Base-by-base conservation (phyloP, 2,888 invertebrate species). In the Periphyllus acericola region DNA sequence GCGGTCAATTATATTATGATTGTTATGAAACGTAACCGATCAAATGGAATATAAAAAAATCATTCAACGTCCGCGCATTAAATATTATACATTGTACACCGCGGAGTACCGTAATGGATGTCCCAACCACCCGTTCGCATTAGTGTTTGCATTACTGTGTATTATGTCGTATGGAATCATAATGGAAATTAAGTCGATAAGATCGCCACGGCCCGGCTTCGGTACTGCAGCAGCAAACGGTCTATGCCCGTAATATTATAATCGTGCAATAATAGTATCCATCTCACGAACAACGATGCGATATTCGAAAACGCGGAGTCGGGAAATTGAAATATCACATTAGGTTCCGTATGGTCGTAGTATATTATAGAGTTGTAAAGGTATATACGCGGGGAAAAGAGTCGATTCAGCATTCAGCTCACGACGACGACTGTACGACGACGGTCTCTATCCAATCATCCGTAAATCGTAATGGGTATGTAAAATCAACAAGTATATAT, bases 301-400 rank as follows among this genome's bases (percentile, higher is more conserved):
- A 8, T 52, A 46, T 32, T 71, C 71, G 19, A n/a, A 19, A 32
- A 32, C 8, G 40, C 25, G 32, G 71, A 52, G 17, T 74, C 74
- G 55, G 74, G 60, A 55, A 83, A 83, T 83, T 75, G 83, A 83
- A 83, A 83, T 40, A 60, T 83, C 83, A 40, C 75, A 19, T 75
- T 36, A 40, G 11, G 36, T 74, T 36, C 9, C 68, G 68, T 40
- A 40, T 25, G 14, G 34, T 29, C 29, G 76, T 11, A 11, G n/a
- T 55, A 4, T n/a, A 25, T 78, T 46, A 55, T 8, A n/a, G 2
- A 60, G 60, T 6, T 21, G 60, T 60, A 46, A 11, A 60, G 60
- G 60, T 60, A 60, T 46, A 11, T 29, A 34, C n/a, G 8, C 25
- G 29, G 46, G 25, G 25, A 81, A 32, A 74, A 83, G 75, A 75